Conservation (phyloP, 2,113 vertebrate genomes). For the Sceloporus tristichus region DNA sequence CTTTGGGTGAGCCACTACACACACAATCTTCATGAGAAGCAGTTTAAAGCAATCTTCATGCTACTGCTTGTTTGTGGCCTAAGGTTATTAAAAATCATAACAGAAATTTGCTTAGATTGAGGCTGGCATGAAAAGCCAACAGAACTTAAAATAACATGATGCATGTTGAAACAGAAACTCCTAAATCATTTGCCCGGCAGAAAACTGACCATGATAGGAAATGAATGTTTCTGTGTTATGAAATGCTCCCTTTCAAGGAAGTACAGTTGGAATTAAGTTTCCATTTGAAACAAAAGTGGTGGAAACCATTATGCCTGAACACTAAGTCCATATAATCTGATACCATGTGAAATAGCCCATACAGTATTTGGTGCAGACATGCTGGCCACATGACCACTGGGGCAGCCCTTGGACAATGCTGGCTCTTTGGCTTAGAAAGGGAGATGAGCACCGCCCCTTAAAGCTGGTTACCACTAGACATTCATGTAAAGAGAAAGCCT, state of each 20-base stretch:
- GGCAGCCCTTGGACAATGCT: too few relatives aligned
- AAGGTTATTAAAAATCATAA: background rate
- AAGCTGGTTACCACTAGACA: too few relatives aligned
- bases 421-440: too few relatives aligned
- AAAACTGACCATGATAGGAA: background rate
- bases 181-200: constrained; percentile 50
- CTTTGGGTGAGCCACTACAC: background rate
- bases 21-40: background rate
- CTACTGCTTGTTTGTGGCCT: background rate
- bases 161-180: constrained; percentile 11
- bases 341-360: background rate
- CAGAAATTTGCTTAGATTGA: background rate
- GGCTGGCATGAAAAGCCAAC: background rate
- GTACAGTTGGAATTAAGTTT: background rate
- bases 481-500: too few relatives aligned
- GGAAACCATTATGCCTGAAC: background rate
- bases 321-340: background rate
- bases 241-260: background rate
- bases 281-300: background rate
- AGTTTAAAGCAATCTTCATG: background rate
- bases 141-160: background rate
- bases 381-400: too few relatives aligned
- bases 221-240: background rate
- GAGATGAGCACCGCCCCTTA: too few relatives aligned
- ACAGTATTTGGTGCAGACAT: too few relatives aligned